Conservation (phyloP, 2,888 invertebrate genomes). For the Pasiphila rectangulata region DNA sequence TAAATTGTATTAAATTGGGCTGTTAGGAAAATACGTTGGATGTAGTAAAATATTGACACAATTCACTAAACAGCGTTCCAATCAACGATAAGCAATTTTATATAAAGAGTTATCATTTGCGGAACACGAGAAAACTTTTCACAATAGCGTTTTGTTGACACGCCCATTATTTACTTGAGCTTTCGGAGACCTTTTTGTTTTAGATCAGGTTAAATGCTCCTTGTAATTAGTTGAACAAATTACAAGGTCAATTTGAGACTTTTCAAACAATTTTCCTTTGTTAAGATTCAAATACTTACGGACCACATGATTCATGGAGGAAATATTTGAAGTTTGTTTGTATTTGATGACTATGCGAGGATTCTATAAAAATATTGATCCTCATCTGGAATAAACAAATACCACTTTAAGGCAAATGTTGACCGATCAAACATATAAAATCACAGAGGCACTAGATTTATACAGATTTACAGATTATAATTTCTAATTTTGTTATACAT, state of each 20-base stretch:
- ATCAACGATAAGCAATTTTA: slow-evolving; percentile 16
- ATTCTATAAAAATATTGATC: slow-evolving; percentile 9
- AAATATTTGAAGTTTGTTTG: slow-evolving; percentile 3
- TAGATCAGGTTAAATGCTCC: slow-evolving; percentile 36
- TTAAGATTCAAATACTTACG: slow-evolving; percentile 6
- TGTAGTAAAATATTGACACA: slow-evolving; percentile 9
- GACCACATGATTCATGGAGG: slow-evolving; percentile 1
- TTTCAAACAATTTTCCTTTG: slow-evolving; percentile 27
- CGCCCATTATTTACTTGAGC: slow-evolving; percentile 31
- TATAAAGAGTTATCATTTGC: slow-evolving; percentile 20
- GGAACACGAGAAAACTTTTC: slow-evolving; percentile 7
- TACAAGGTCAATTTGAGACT: slow-evolving; percentile 47
- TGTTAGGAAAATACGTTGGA: slow-evolving; percentile 1
- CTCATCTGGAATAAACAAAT: neutral
- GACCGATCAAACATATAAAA: neutral
- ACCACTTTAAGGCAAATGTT: neutral
- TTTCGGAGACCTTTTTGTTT: slow-evolving; percentile 34
- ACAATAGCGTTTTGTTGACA: slow-evolving; percentile 22
- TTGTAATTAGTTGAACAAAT: slow-evolving; percentile 55
- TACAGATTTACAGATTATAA: too few species aligned
- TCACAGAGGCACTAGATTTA: too few species aligned
- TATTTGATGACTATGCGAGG: slow-evolving; percentile 15
- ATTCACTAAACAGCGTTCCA: slow-evolving; percentile 6
- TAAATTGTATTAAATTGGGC: neutral
- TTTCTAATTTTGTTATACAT: too few species aligned